Percentiles rank a stretch among this genome's conserved stretches.
Evolutionary conservation across 1,140 invertebrate genomes (phyloP).

Genomic region (Sinella curviseta): DNA sequence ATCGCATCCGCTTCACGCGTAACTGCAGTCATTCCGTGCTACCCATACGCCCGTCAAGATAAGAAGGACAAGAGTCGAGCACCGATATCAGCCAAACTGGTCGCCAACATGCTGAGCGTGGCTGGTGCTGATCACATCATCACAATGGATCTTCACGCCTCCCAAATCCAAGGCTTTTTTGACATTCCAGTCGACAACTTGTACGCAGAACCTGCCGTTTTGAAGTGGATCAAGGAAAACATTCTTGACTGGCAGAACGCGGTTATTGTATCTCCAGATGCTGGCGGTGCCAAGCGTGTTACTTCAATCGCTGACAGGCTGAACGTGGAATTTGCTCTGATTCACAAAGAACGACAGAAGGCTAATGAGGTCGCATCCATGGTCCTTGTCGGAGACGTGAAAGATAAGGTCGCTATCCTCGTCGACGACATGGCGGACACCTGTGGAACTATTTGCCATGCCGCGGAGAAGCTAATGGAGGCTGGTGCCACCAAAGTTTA

Average conservation of each 20-base stretch:
- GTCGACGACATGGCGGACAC: slow-evolving; percentile 99
- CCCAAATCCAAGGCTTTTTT: slow-evolving; percentile 61
- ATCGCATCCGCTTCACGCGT: slow-evolving; percentile 38
- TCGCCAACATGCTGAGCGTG: slow-evolving; percentile 68
- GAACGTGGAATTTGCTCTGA: slow-evolving; percentile 96
- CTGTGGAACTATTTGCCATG: slow-evolving; percentile 95
- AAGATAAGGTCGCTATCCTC: slow-evolving; percentile 88
- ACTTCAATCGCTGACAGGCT: slow-evolving; percentile 90
- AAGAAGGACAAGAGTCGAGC: slow-evolving; percentile 89
- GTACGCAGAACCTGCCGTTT: slow-evolving; percentile 34
- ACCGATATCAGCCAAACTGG: slow-evolving; percentile 68
- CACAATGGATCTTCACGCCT: slow-evolving; percentile 70
- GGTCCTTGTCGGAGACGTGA: slow-evolving; percentile 97
- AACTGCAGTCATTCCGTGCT: slow-evolving; percentile 47
- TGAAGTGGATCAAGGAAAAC: slow-evolving; percentile 29
- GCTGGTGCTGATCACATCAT: slow-evolving; percentile 69
- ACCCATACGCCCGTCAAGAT: slow-evolving; percentile 47
- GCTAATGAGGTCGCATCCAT: slow-evolving; percentile 97
- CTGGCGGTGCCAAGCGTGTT: slow-evolving; percentile 61
- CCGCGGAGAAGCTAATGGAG: slow-evolving; percentile 80
- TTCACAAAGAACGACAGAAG: slow-evolving; percentile 96
- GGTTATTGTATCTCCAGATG: slow-evolving; percentile 37
- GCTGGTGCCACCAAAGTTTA: slow-evolving; percentile 65
- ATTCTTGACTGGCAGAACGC: slow-evolving; percentile 6
- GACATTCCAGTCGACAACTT: slow-evolving; percentile 48